Evolutionary conservation across 2,113 vertebrate species (phyloP).

Genomic region (Sclerurus mexicanus): DNA sequence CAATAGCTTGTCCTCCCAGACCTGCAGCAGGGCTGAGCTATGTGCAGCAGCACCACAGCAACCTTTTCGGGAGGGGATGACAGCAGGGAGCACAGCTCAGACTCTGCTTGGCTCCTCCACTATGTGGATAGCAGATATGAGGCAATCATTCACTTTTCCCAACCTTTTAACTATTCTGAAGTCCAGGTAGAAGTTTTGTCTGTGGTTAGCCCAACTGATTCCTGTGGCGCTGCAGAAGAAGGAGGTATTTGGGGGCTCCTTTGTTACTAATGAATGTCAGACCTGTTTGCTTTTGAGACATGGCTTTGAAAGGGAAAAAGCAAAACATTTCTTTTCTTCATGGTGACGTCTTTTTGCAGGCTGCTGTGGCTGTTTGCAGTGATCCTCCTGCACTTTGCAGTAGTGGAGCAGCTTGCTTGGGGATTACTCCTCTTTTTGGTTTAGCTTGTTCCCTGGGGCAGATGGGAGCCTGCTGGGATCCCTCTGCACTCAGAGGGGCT

Average conservation of each 20-base stretch:
- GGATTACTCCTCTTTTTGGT: not conserved
- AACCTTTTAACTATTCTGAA: not conserved
- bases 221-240: accelerated
- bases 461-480: not conserved
- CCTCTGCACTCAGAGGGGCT: accelerated
- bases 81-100: not conserved
- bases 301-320: not conserved
- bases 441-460: not conserved
- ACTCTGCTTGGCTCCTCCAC: not conserved
- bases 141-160: not conserved
- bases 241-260: not conserved
- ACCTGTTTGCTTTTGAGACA: not conserved
- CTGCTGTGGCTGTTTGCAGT: not conserved
- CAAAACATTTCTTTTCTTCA: not conserved
- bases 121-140: not conserved
- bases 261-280: not conserved
- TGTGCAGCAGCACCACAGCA: not conserved
- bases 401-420: accelerated
- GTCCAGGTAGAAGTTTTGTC: not conserved
- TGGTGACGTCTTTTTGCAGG: accelerated
- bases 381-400: not conserved
- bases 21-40: not conserved
- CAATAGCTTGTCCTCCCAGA: not conserved
- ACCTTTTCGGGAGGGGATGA: accelerated
- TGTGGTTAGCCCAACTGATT: not conserved